These are phyloP conservation scores for Cantharis flavilabris DNA, from an alignment of 2,888 invertebrate genomes.

Conservation along the genomic window DNA sequence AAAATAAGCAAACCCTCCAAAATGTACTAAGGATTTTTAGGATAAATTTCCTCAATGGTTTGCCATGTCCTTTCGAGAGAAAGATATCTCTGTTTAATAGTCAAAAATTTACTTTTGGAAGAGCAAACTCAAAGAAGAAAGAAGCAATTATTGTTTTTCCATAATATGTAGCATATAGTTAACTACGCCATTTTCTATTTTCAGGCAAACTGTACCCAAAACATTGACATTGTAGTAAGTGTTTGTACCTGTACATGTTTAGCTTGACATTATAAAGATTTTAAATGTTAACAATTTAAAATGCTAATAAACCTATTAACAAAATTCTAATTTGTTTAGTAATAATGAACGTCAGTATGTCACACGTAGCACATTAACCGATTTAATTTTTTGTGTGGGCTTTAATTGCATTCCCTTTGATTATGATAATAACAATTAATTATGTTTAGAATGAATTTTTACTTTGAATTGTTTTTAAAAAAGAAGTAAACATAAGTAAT, in stretches of 20 bases:
- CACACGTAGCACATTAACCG: neutral
- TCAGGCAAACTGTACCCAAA: neutral
- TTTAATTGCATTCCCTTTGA: neutral
- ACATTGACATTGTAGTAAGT: neutral
- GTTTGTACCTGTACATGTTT: neutral
- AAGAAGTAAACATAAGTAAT: too few species aligned
- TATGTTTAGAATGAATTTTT: neutral
- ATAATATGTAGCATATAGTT: too few species aligned
- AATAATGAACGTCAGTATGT: neutral
- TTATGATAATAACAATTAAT: neutral
- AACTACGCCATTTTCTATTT: neutral
- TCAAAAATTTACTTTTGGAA: too few species aligned
- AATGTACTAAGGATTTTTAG: too few species aligned
- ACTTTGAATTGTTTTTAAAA: neutral
- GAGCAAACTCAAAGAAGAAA: too few species aligned
- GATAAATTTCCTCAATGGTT: too few species aligned
- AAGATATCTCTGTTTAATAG: too few species aligned
- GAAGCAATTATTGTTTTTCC: too few species aligned
- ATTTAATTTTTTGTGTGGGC: neutral
- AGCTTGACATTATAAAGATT: neutral
- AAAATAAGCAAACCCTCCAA: too few species aligned
- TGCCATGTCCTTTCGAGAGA: too few species aligned
- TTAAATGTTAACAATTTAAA: neutral
- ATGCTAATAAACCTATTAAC: neutral
- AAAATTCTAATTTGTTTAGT: neutral